These are phyloP conservation scores for Erpornis zantholeuca DNA, from an alignment of 2,113 vertebrate genomes.

Conservation along the genomic window DNA sequence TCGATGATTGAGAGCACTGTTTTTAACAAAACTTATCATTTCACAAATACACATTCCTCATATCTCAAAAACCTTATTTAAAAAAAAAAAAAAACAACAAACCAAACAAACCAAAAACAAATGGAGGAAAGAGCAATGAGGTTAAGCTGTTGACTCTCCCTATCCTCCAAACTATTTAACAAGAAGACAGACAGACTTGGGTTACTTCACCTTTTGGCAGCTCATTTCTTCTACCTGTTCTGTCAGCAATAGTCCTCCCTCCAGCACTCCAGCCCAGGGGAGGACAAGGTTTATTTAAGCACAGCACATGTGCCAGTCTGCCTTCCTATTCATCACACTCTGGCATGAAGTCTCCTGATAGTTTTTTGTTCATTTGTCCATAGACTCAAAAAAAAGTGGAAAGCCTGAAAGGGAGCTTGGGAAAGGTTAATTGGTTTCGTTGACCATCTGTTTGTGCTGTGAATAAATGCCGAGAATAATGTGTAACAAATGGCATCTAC, in stretches of 20 bases:
- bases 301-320: background rate
- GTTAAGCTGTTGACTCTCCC: background rate
- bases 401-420: constrained; percentile 63
- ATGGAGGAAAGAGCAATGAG: background rate
- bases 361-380: constrained; percentile 65
- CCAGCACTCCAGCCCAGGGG: background rate
- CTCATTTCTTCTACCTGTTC: background rate
- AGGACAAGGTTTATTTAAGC: background rate
- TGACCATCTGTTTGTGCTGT: constrained; percentile 82
- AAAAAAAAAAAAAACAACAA: background rate
- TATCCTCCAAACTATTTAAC: background rate
- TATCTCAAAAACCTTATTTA: background rate
- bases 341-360: constrained; percentile 61
- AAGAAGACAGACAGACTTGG: background rate
- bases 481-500: constrained; percentile 68
- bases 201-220: background rate
- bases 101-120: background rate
- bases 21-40: background rate
- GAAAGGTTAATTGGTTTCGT: constrained; percentile 86
- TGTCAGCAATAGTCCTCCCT: background rate
- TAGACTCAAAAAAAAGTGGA: constrained; percentile 18
- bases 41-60: background rate
- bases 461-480: constrained; percentile 57
- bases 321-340: constrained; percentile 63
- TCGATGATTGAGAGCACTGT: background rate